phyloP scores from a whole-genome alignment of 2,888 invertebrate genomes.

The Lagria hirta region DNA sequence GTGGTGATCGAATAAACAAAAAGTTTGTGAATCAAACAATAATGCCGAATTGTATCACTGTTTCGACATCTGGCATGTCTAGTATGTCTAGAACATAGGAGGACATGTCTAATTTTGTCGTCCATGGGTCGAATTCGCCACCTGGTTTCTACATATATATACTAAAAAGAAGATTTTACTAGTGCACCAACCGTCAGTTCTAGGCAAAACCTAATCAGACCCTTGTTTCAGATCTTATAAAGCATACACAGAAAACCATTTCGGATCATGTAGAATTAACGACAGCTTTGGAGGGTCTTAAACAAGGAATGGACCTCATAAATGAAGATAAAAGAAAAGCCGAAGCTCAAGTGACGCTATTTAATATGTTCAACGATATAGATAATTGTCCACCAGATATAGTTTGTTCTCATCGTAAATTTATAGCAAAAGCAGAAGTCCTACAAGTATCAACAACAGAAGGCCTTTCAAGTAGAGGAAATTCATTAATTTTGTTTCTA shows the following conservation, averaged over 20 bases:
- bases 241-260: slow-evolving; percentile 86
- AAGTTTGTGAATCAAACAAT: too few relatives aligned
- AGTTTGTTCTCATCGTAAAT: slow-evolving; percentile 89
- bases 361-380: slow-evolving; percentile 97
- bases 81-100: too few relatives aligned
- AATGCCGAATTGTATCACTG: too few relatives aligned
- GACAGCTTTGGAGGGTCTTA: slow-evolving; percentile 82
- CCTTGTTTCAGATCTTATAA: slow-evolving; percentile 76
- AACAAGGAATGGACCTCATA: slow-evolving; percentile 93
- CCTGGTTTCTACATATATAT: too few relatives aligned
- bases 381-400: slow-evolving; percentile 96
- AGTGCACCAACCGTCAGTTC: background rate
- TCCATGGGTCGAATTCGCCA: too few relatives aligned
- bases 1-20: too few relatives aligned
- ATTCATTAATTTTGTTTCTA: slow-evolving; percentile 81
- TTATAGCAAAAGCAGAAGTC: slow-evolving; percentile 85
- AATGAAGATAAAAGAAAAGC: slow-evolving; percentile 98
- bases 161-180: too few relatives aligned
- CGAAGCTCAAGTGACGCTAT: slow-evolving; percentile 93
- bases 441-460: slow-evolving; percentile 75
- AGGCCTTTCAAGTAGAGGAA: slow-evolving; percentile 79
- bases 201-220: too few relatives aligned
- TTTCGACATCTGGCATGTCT: too few relatives aligned
- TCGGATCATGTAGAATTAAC: slow-evolving; percentile 84
- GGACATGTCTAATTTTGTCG: too few relatives aligned